A percentile compares a stretch with the other conserved stretches of the same genome.
These are phyloP conservation scores for Plusia festucae DNA, from an alignment of 2,888 invertebrate genomes.

Conservation along the genomic window DNA sequence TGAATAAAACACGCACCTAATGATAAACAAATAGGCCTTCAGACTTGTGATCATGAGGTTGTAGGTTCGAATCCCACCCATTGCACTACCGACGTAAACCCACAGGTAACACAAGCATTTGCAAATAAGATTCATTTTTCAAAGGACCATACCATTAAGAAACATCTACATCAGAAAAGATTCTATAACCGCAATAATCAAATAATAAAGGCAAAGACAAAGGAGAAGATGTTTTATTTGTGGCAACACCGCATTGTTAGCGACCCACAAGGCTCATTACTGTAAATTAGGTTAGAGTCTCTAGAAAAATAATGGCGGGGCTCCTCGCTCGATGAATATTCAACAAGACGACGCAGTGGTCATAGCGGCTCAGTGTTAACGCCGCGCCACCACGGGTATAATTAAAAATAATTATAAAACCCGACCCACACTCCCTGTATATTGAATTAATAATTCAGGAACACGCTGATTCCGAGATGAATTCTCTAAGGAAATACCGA, in stretches of 20 bases:
- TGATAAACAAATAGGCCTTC: no score
- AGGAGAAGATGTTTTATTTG: slow-evolving; percentile 71
- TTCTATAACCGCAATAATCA: slow-evolving; percentile 59
- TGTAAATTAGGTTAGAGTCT: slow-evolving; percentile 80
- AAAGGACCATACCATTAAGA: slow-evolving; percentile 5
- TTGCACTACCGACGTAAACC: no score
- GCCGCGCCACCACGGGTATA: slow-evolving; percentile 65
- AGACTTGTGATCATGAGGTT: no score
- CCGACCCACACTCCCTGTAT: slow-evolving; percentile 57
- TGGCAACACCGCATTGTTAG: slow-evolving; percentile 65
- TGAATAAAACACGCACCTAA: no score
- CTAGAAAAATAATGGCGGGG: slow-evolving; percentile 78
- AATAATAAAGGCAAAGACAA: slow-evolving; percentile 62
- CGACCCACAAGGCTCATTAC: slow-evolving; percentile 78
- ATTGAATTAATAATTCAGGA: slow-evolving; percentile 70
- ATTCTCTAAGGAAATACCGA: slow-evolving; percentile 48
- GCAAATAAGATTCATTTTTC: slow-evolving; percentile 1
- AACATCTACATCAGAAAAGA: slow-evolving; percentile 27
- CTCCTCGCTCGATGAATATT: slow-evolving; percentile 80
- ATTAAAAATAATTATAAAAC: slow-evolving; percentile 82
- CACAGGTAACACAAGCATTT: no score
- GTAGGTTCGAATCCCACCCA: no score
- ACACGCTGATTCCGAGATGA: slow-evolving; percentile 48
- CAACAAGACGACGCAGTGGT: slow-evolving; percentile 68
- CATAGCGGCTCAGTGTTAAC: slow-evolving; percentile 42